These are phyloP conservation scores for Todiramphus chloris DNA, from an alignment of 2,113 vertebrate species.

Conservation along the genomic window DNA sequence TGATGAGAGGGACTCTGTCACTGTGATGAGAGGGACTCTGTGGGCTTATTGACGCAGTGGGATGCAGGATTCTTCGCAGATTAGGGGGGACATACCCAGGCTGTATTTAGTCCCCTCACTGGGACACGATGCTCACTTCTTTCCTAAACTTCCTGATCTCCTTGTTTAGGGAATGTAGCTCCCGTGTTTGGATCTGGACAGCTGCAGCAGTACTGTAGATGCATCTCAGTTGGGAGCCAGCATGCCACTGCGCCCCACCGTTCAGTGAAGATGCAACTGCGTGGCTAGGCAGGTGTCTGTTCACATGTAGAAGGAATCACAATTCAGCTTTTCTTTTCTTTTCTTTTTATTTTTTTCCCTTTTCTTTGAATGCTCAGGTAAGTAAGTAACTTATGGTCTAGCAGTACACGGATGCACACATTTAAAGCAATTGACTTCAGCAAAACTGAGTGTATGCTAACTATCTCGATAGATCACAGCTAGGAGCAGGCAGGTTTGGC, in stretches of 20 bases:
- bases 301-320: neutral
- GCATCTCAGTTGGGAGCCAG: neutral
- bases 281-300: neutral
- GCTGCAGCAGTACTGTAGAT: too few species aligned
- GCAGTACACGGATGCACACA: neutral
- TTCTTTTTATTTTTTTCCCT: too few species aligned
- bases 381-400: slow-evolving; percentile 26
- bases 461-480: neutral
- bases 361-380: neutral
- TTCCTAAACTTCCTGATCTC: neutral
- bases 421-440: neutral
- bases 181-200: neutral
- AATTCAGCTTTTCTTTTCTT: neutral
- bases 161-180: neutral
- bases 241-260: accelerated
- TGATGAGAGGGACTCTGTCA: accelerated
- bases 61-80: neutral
- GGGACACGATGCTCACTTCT: neutral
- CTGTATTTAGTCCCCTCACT: neutral
- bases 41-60: neutral
- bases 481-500: neutral
- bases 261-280: neutral
- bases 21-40: neutral
- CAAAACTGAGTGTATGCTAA: neutral
- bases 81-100: neutral